Evolutionary conservation across 2,113 vertebrate species (phyloP), one percentile per base, ranked within the genome.

Genomic region (Tragelaphus strepsiceros): DNA sequence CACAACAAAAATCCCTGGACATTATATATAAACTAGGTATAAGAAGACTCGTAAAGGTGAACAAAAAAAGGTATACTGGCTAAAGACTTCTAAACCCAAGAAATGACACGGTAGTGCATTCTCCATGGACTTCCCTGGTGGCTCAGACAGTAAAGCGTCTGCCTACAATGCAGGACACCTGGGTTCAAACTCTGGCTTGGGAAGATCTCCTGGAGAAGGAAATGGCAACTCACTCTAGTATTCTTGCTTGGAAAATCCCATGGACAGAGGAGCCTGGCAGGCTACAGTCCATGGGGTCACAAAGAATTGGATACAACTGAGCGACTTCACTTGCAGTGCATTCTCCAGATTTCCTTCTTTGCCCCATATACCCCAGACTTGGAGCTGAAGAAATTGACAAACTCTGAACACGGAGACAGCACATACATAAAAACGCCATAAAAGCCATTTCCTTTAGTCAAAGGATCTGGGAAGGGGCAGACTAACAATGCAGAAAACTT

Each of bases 111-210:
- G 28, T 26, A 51, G 28, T 13, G 35, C 64, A n/a, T 67, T 35
- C 32, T 35, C 17, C 32, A 35, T 11, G 64, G 64, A 10, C 32
- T 67, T 35, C 32, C 64, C 32, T 35, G 64, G 64, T 67, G 64
- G 32, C 17, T 67, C 17, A 35, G 32, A 21, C 0, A 0, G 17
- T 21, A 11, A 67, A 67, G 8, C 2, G 2, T 67, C 64, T 67
- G 64, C 64, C 64, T n/a, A 21, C 3, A 67, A 35, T 21, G 64
- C 32, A 10, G 64, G 64, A 21, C 32, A 35, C 8, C 1, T 35
- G 32, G 8, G 64, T 35, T 35, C 64, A 35, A 19, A n/a, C n/a
- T n/a, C 32, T 67, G 17, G n/a, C n/a, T 11, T 21, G 64, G n/a
- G 64, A 67, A 11, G n/a, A 35, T 67, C 32, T 67, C 64, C 64